Conservation (phyloP, 2,797 vertebrate genomes). For the Enteromius trimaculatus region DNA sequence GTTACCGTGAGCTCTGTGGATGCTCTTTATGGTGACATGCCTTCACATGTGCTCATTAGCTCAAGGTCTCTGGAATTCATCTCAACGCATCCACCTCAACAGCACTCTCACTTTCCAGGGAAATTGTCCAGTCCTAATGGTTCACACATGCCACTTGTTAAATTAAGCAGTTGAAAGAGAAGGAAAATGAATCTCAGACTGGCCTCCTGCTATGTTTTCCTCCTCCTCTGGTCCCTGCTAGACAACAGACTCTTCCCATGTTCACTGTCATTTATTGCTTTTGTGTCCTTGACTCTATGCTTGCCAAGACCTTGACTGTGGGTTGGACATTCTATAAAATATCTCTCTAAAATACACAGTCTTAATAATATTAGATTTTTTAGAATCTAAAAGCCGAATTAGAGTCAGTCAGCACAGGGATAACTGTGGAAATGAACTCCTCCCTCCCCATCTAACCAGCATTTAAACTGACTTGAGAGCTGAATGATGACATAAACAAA, state of each 20-base stretch:
- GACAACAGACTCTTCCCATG: not conserved
- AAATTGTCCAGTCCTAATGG: conserved; percentile 63
- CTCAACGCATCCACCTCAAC: conserved; percentile 36
- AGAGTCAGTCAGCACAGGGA: not conserved
- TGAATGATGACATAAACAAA: not conserved
- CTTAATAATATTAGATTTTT: not conserved
- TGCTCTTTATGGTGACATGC: conserved; percentile 31
- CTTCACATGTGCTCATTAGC: conserved; percentile 40
- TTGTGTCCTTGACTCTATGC: not conserved
- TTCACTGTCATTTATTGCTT: not conserved
- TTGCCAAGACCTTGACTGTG: not conserved
- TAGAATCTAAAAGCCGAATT: not conserved
- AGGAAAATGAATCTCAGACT: conserved; percentile 44
- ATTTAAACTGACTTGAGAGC: not conserved
- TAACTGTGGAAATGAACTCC: too few relatives aligned
- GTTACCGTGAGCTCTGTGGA: conserved; percentile 23
- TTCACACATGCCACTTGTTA: conserved; percentile 68
- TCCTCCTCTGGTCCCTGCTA: conserved; percentile 15
- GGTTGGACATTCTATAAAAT: not conserved
- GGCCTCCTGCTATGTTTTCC: conserved; percentile 48
- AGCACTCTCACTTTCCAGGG: conserved; percentile 65
- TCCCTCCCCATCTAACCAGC: too few relatives aligned
- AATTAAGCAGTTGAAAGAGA: conserved; percentile 45
- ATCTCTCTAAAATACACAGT: not conserved
- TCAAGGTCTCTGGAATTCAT: conserved; percentile 45